These are phyloP conservation scores for Dipus sagitta DNA, from an alignment of 2,797 vertebrate species.

Conservation along the genomic window DNA sequence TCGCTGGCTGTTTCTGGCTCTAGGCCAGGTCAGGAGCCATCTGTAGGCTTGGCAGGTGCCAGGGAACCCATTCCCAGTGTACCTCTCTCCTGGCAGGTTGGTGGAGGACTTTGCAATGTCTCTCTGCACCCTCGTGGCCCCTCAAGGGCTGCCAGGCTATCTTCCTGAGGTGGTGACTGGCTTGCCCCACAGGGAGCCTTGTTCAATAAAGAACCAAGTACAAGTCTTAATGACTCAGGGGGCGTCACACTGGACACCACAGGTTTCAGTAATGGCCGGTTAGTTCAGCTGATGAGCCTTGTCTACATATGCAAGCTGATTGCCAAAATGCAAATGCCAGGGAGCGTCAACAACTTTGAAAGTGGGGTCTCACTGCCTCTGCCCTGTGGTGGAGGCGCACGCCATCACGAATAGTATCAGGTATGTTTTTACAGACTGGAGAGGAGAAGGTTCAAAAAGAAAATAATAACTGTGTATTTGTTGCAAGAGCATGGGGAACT, in stretches of 20 bases:
- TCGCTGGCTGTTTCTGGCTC: background rate
- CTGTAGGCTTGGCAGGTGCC: background rate
- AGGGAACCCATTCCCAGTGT: background rate
- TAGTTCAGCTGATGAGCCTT: background rate
- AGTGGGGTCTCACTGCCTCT: background rate
- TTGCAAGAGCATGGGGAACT: background rate
- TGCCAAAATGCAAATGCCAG: background rate
- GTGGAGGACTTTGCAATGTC: background rate
- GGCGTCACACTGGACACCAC: background rate
- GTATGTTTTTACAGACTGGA: background rate
- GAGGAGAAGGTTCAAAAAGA: background rate
- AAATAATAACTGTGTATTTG: background rate
- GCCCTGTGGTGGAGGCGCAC: background rate
- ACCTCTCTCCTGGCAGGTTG: background rate
- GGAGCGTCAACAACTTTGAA: background rate
- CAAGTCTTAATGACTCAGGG: background rate
- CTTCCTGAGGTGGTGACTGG: background rate
- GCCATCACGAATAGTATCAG: conserved; percentile 18
- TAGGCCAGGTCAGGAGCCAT: background rate
- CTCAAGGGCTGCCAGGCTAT: background rate
- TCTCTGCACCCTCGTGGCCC: background rate
- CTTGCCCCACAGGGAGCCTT: background rate
- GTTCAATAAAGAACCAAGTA: background rate
- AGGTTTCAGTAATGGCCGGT: background rate
- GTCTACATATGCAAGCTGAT: background rate